A percentile compares a stretch with the other conserved stretches of the same genome.
Conservation (phyloP, 2,113 vertebrate genomes). For the Mesocricetus auratus region DNA sequence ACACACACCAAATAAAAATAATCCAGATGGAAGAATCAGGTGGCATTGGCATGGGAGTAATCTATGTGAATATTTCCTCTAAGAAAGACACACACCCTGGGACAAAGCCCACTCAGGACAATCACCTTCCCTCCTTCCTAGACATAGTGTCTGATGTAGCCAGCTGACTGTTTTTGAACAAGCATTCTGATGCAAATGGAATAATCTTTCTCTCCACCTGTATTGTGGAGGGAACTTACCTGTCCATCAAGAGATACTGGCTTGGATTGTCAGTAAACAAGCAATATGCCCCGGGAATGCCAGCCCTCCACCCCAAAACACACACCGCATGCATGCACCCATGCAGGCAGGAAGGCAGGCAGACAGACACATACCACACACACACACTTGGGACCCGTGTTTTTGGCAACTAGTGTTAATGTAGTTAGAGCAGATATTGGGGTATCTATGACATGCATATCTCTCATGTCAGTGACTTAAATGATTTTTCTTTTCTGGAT, state of each 20-base stretch:
- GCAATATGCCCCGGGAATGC: not conserved
- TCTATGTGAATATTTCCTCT: not conserved
- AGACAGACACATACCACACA: no score
- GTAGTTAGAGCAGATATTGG: not conserved
- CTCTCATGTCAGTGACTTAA: not conserved
- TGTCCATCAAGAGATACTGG: not conserved
- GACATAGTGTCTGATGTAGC: not conserved
- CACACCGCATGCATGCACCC: no score
- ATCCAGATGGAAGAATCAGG: not conserved
- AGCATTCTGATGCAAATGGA: not conserved
- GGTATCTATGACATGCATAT: not conserved
- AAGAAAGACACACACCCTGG: not conserved
- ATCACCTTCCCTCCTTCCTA: not conserved
- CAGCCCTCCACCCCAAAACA: not conserved
- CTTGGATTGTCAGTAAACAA: not conserved
- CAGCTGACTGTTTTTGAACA: not conserved
- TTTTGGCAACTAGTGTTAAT: not conserved
- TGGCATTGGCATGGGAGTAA: not conserved
- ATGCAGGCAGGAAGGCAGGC: no score
- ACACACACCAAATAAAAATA: not conserved
- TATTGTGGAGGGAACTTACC: not conserved
- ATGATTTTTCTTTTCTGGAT: not conserved
- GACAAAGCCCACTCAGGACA: not conserved
- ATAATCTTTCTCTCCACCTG: not conserved
- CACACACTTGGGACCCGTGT: not conserved